Evolutionary conservation across 2,888 invertebrate genomes (phyloP).

Genomic region (Diploptera punctata): DNA sequence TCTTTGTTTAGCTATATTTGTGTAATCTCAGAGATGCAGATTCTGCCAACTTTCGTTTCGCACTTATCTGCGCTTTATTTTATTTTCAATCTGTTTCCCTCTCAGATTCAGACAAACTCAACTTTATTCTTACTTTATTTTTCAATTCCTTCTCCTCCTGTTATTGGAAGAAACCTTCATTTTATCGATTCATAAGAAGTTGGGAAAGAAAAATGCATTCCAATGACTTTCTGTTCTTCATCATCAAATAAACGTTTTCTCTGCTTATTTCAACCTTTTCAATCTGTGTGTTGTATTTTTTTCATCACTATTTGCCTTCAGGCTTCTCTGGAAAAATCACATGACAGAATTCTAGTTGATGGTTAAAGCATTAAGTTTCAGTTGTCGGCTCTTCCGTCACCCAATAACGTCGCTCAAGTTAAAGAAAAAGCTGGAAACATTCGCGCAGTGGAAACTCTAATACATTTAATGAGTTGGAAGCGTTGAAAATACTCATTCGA

Average conservation of each 20-base stretch:
- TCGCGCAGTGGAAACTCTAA: conserved; percentile 11
- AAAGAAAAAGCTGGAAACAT: background rate
- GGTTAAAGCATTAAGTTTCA: background rate
- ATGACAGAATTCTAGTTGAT: background rate
- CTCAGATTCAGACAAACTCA: too few species aligned
- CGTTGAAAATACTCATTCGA: background rate
- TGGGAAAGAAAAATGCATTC: too few species aligned
- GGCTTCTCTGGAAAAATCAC: background rate
- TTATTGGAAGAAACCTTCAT: too few species aligned
- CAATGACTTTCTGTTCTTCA: background rate
- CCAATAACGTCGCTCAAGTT: background rate
- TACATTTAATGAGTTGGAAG: conserved; percentile 17
- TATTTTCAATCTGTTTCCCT: too few species aligned
- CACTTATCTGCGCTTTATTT: too few species aligned
- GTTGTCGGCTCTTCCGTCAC: background rate
- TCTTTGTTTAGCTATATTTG: too few species aligned
- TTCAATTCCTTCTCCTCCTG: too few species aligned
- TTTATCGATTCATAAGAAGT: too few species aligned
- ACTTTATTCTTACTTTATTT: too few species aligned
- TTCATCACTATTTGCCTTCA: background rate
- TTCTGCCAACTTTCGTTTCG: too few species aligned
- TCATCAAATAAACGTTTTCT: background rate
- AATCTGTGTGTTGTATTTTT: background rate
- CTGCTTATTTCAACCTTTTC: background rate
- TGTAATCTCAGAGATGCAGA: too few species aligned